Evolutionary conservation across 2,888 invertebrate genomes (phyloP).

Genomic region (Ferdinandea cuprea): DNA sequence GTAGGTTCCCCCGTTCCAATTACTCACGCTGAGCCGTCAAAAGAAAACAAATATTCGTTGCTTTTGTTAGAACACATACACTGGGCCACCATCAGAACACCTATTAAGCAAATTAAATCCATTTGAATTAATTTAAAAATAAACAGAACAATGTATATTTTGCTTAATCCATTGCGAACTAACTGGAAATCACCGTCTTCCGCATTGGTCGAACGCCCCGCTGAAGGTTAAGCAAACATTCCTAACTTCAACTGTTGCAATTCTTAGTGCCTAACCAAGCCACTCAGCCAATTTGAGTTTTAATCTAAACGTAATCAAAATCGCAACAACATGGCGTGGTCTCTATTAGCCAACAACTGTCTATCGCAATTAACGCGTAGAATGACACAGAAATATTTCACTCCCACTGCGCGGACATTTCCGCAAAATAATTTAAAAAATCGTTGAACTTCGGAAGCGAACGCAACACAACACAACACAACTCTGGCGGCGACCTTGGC

Average conservation of each 20-base stretch:
- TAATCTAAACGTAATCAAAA: slow-evolving; percentile 53
- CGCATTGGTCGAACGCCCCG: slow-evolving; percentile 29
- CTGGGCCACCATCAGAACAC: background rate
- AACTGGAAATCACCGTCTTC: slow-evolving; percentile 46
- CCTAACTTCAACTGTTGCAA: slow-evolving; percentile 37
- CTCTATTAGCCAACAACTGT: slow-evolving; percentile 52
- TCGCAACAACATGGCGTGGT: slow-evolving; percentile 35
- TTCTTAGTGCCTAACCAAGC: slow-evolving; percentile 9
- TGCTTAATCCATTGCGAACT: background rate
- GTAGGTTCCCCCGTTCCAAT: slow-evolving; percentile 23
- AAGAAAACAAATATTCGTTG: slow-evolving; percentile 14
- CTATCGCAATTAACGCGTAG: slow-evolving; percentile 52
- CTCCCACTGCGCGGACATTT: slow-evolving; percentile 54
- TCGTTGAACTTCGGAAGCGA: slow-evolving; percentile 67
- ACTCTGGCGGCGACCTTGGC: background rate
- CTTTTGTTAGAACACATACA: slow-evolving; percentile 1
- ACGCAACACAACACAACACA: slow-evolving; percentile 21
- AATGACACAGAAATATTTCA: slow-evolving; percentile 50
- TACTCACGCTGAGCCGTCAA: slow-evolving; percentile 26
- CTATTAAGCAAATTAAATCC: slow-evolving; percentile 22
- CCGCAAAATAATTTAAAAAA: slow-evolving; percentile 63
- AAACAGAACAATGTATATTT: slow-evolving; percentile 2
- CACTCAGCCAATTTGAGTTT: slow-evolving; percentile 31
- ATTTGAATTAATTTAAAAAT: slow-evolving; percentile 21
- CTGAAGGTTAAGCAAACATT: slow-evolving; percentile 58